Evolutionary conservation across 2,888 invertebrate species (phyloP).

Genomic region (Podabrus alpinus): DNA sequence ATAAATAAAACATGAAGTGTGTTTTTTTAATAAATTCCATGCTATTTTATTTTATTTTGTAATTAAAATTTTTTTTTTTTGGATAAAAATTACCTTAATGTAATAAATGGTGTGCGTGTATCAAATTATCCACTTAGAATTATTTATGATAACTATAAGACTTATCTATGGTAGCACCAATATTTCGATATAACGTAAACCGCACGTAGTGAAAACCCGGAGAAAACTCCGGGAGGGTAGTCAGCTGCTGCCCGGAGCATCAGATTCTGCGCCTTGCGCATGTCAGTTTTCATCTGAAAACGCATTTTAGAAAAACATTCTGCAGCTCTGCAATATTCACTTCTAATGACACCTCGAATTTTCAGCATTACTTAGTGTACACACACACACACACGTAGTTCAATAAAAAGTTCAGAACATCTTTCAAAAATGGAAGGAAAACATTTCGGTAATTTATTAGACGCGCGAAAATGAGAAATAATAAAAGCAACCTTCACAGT

Average conservation of each 20-base stretch:
- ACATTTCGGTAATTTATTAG: too few species aligned
- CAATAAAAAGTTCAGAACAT: not conserved
- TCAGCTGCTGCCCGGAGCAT: conserved; percentile 42
- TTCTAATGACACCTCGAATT: not conserved
- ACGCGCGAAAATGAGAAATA: not conserved
- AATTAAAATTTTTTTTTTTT: not conserved
- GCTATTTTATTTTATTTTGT: not conserved
- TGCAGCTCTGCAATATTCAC: not conserved
- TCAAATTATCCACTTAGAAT: not conserved
- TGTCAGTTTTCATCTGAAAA: conserved; percentile 6
- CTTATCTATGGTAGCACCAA: conserved; percentile 45
- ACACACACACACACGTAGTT: not conserved
- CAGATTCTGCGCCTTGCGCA: conserved; percentile 42
- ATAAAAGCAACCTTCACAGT: not conserved
- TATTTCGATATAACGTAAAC: conserved; percentile 45
- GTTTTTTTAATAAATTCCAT: not conserved
- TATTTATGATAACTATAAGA: conserved; percentile 13
- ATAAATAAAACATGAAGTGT: not conserved
- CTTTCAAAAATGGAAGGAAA: not conserved
- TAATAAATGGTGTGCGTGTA: not conserved
- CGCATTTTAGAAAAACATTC: not conserved
- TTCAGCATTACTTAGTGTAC: not conserved
- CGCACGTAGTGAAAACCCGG: conserved; percentile 41
- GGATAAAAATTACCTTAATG: not conserved
- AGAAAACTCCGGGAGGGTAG: conserved; percentile 47